These are phyloP conservation scores for Passerina amoena DNA, from an alignment of 2,113 vertebrate genomes.

Conservation along the genomic window DNA sequence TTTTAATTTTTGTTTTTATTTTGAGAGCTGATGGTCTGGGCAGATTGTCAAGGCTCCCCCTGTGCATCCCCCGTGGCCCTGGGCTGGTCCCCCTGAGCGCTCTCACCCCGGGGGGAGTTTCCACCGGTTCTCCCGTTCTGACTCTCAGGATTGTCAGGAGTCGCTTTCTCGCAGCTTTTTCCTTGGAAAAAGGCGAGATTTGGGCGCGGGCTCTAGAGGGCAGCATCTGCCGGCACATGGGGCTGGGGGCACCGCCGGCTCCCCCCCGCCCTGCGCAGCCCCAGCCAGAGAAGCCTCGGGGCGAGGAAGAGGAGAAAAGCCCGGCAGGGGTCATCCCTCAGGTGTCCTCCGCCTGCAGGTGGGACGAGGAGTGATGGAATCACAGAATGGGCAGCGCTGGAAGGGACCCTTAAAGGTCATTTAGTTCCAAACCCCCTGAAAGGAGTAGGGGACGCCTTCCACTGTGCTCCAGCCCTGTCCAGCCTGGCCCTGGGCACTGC, in stretches of 20 bases:
- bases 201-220: slow-evolving; percentile 60
- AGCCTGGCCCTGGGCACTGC: neutral
- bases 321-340: neutral
- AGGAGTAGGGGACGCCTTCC: accelerated
- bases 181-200: neutral
- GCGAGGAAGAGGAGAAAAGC: neutral
- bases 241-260: neutral
- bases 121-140: neutral
- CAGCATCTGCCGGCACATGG: slow-evolving; percentile 52
- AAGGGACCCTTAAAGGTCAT: neutral
- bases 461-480: accelerated
- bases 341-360: neutral
- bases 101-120: neutral
- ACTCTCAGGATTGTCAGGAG: neutral
- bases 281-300: accelerated
- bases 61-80: neutral
- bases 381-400: too few relatives aligned
- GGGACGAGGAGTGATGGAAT: neutral
- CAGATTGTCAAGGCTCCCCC: too few relatives aligned
- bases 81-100: neutral
- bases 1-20: too few relatives aligned
- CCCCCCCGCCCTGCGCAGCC: neutral
- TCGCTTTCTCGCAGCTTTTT: neutral
- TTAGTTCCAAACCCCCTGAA: neutral
- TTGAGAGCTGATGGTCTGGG: neutral